Conservation (phyloP, 2,888 invertebrate genomes). For the Hartigia nigra region DNA sequence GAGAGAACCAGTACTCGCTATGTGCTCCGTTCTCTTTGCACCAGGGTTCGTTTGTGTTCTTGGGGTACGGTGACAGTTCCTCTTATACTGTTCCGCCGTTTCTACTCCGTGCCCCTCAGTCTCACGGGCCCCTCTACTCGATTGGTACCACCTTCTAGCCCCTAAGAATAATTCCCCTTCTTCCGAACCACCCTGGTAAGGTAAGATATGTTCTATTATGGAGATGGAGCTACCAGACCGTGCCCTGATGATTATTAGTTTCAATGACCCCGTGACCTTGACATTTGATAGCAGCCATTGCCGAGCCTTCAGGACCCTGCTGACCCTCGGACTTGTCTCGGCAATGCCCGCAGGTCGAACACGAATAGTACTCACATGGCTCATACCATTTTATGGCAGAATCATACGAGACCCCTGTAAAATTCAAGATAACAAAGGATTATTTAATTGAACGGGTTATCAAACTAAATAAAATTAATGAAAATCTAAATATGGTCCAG, state of each 20-base stretch:
- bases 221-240: constrained; percentile 31
- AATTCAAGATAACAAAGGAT: neutral
- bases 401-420: neutral
- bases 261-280: constrained; percentile 28
- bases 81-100: constrained; percentile 55
- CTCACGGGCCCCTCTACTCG: constrained; percentile 47
- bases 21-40: constrained; percentile 24
- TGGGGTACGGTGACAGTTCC: constrained; percentile 58
- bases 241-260: constrained; percentile 18
- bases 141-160: neutral
- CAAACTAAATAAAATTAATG: too few relatives aligned
- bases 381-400: neutral
- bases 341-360: neutral
- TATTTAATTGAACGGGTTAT: too few relatives aligned
- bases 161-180: neutral
- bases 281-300: constrained; percentile 24
- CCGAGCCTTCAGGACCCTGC: constrained; percentile 16
- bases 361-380: neutral
- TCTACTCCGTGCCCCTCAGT: constrained; percentile 26
- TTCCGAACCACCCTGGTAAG: neutral
- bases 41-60: constrained; percentile 55
- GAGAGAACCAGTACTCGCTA: constrained; percentile 50
- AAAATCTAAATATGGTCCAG: neutral
- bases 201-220: constrained; percentile 3
- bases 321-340: neutral